These are phyloP conservation scores for Tanypteryx hageni DNA, from an alignment of 2,888 invertebrate species.

Conservation along the genomic window DNA sequence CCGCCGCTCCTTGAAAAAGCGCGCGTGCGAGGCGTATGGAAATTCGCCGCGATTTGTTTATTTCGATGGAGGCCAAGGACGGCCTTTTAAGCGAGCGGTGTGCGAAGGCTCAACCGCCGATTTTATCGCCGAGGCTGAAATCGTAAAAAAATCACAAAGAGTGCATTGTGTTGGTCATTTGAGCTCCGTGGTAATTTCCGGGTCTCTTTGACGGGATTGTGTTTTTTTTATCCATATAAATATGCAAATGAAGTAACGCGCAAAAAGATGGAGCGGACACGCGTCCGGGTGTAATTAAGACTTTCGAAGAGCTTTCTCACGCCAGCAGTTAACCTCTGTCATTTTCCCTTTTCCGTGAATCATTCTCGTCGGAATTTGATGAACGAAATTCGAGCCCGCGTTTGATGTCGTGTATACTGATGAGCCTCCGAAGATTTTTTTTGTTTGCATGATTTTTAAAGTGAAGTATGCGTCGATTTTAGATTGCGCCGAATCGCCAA, in stretches of 20 bases:
- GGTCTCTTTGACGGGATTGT: conserved; percentile 13
- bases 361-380: not conserved
- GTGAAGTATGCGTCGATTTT: no score
- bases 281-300: not conserved
- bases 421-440: no score
- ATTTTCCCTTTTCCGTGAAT: not conserved
- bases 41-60: not conserved
- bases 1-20: not conserved
- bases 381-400: not conserved
- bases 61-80: conserved; percentile 23
- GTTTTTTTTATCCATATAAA: not conserved
- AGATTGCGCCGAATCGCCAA: no score
- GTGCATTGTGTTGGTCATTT: not conserved
- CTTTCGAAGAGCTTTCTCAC: not conserved
- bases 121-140: not conserved
- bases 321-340: not conserved
- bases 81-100: not conserved
- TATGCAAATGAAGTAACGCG: not conserved
- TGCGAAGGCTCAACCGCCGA: conserved; percentile 2
- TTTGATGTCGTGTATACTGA: no score
- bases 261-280: not conserved
- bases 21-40: conserved; percentile 16
- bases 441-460: no score
- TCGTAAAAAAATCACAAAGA: not conserved
- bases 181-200: not conserved